A percentile compares a stretch with the other conserved stretches of the same genome.
These are phyloP conservation scores for Halcyon smyrnensis DNA, from an alignment of 2,797 vertebrate genomes.

Conservation along the genomic window DNA sequence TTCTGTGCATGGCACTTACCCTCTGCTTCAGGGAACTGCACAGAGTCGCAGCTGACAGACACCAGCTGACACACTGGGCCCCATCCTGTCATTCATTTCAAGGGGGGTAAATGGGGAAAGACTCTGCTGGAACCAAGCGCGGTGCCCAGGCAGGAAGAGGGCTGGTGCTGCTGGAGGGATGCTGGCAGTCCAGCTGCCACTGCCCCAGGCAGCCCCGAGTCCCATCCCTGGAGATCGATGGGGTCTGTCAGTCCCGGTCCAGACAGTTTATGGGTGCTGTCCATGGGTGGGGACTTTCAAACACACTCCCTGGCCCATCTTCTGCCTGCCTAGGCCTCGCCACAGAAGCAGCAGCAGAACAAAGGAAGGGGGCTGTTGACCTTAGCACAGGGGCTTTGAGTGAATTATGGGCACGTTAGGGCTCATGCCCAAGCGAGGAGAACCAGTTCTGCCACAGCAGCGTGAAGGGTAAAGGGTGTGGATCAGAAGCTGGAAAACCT, in stretches of 20 bases:
- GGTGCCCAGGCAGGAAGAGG: fast-evolving
- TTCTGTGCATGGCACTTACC: not conserved
- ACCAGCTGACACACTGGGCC: not conserved
- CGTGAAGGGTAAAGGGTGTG: not conserved
- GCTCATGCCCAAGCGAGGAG: not conserved
- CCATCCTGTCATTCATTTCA: not conserved
- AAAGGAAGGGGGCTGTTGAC: not conserved
- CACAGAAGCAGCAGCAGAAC: not conserved
- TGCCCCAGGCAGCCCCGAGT: not conserved
- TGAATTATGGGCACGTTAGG: not conserved
- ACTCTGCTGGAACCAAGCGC: fast-evolving
- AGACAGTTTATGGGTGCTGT: not conserved
- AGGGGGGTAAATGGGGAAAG: not conserved
- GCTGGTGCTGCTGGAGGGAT: not conserved
- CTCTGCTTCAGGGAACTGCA: not conserved
- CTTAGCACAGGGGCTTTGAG: not conserved
- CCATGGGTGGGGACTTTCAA: not conserved
- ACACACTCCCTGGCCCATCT: not conserved
- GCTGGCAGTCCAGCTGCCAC: not conserved
- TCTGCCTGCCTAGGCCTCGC: not conserved
- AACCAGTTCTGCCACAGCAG: not conserved
- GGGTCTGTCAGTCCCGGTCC: not conserved
- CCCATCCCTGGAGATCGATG: not conserved
- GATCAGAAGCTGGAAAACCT: constrained; percentile 37
- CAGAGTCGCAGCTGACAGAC: not conserved